Evolutionary conservation across 2,113 vertebrate genomes (phyloP), one percentile per base, ranked within the genome.

Genomic region (Sula dactylatra): DNA sequence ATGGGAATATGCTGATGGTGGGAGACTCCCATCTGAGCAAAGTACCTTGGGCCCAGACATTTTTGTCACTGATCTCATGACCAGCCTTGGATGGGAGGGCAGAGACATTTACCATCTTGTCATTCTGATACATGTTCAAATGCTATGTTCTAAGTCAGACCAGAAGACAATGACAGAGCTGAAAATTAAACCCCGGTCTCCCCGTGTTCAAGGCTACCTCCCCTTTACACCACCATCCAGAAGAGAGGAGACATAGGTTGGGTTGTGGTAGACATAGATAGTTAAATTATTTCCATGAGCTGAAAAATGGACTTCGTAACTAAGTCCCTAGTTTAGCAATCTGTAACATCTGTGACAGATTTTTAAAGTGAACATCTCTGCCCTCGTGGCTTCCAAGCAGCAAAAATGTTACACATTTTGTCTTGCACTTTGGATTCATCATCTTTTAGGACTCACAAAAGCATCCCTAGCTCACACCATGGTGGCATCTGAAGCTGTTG

Each of bases 301-400:
- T 86, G 50, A 88, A 80, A 95, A 90, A 82, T 7, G 34, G 20
- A 50, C 22, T 81, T 86, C 7, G 26, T 70, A 73, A 25, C 13
- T 36, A 95, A 92, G n/a, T 69, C n/a, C 16, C 16, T 61, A 42
- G 25, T 82, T 90, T 54, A 93, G n/a, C 45, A 76, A 80, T 86
- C 27, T 79, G 34, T 61, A 88, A 62, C 64, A 76, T 83, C 93
- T 91, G 79, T 85, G 59, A 72, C 54, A 77, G 78, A 82, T 88
- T 96, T 93, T 94, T 65, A 54, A 86, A 86, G 72, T 83, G 64
- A 87, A 80, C 31, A 8, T 80, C 49, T 88, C 58, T 88, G 67
- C 27, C 27, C 42, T 86, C 34, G 25, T 92, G 71, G 49, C 52
- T 93, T 92, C 89, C 55, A 72, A 90, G 25, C 38, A 87, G 38